Evolutionary conservation across 1,140 invertebrate species (phyloP).

Genomic region (Drosophila nigrodunni): DNA sequence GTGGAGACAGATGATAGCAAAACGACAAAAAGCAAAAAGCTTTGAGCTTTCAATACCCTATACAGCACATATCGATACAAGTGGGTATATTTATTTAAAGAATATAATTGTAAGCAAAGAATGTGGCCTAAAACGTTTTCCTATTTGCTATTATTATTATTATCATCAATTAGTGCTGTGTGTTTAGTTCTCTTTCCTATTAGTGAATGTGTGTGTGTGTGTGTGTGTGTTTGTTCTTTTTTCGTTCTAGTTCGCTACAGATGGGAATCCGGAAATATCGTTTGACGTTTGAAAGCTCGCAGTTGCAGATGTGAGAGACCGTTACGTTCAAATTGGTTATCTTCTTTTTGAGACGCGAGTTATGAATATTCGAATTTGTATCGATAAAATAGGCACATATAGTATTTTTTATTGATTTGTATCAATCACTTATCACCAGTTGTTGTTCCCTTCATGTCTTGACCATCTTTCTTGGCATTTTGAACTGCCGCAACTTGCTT

Average conservation of each 20-base stretch:
- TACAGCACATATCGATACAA: background rate
- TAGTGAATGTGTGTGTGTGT: background rate
- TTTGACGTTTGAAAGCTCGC: background rate
- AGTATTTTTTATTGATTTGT: background rate
- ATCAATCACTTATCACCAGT: constrained; percentile 7
- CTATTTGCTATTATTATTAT: too few relatives aligned
- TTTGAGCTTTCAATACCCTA: constrained; percentile 20
- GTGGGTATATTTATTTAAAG: constrained; percentile 7
- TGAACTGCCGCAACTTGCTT: constrained; percentile 47
- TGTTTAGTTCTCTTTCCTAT: background rate
- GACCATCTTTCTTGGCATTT: constrained; percentile 9
- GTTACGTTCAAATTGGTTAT: constrained; percentile 24
- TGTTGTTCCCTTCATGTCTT: background rate
- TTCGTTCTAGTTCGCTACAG: too few relatives aligned
- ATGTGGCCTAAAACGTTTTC: background rate
- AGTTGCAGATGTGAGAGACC: background rate
- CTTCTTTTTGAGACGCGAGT: background rate
- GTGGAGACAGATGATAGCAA: constrained; percentile 1
- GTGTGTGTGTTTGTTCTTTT: background rate
- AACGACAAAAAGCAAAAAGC: constrained; percentile 11
- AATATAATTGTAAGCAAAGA: background rate
- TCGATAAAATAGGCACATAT: background rate
- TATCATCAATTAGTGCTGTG: background rate
- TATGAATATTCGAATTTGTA: constrained; percentile 12
- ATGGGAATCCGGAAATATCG: too few relatives aligned